Evolutionary conservation across 2,888 invertebrate species (phyloP).

Genomic region (Agrilus mali): DNA sequence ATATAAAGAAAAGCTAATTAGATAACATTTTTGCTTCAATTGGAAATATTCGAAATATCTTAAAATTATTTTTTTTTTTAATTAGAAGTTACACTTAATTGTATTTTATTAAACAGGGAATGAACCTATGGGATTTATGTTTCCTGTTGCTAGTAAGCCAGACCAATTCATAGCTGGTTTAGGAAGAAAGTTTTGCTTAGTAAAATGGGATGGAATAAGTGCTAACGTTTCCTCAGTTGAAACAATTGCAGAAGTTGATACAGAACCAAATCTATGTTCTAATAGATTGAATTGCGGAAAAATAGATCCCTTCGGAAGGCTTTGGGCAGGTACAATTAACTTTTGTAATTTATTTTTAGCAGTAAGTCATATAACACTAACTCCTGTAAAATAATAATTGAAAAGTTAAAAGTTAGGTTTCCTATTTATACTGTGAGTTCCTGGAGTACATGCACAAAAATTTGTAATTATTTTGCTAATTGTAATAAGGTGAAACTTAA

Average conservation of each 20-base stretch:
- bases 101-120: not conserved
- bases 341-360: too few relatives aligned
- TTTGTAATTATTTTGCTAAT: too few relatives aligned
- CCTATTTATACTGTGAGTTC: too few relatives aligned
- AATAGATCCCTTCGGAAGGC: not conserved
- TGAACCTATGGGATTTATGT: not conserved
- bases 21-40: too few relatives aligned
- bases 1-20: not conserved
- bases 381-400: too few relatives aligned
- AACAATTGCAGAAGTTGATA: not conserved
- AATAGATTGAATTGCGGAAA: slow-evolving; percentile 24
- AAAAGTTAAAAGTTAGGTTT: too few relatives aligned
- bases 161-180: slow-evolving; percentile 50
- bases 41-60: too few relatives aligned
- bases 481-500: too few relatives aligned
- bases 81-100: too few relatives aligned
- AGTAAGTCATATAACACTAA: too few relatives aligned
- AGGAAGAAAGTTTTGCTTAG: slow-evolving; percentile 25
- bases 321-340: slow-evolving; percentile 23
- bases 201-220: not conserved
- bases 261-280: not conserved
- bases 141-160: slow-evolving; percentile 30
- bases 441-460: too few relatives aligned
- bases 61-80: too few relatives aligned
- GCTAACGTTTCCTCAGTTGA: not conserved